These are phyloP conservation scores for Periophthalmus modestus DNA, from an alignment of 2,113 vertebrate species.

Conservation along the genomic window DNA sequence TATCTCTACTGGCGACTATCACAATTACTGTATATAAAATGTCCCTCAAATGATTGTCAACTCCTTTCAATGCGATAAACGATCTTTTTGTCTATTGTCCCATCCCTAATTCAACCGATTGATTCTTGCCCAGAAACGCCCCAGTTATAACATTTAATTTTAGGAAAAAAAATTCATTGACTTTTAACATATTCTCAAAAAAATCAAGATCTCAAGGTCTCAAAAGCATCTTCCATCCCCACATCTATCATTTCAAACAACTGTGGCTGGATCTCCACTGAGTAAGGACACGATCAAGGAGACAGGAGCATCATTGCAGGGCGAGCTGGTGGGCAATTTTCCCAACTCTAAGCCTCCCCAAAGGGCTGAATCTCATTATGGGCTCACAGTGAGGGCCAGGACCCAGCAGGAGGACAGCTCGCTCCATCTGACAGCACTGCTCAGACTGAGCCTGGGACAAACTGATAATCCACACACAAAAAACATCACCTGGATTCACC, in stretches of 20 bases:
- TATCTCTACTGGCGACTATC: too few species aligned
- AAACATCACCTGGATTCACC: slow-evolving; percentile 14
- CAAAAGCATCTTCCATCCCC: slow-evolving; percentile 7
- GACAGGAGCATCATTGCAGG: slow-evolving; percentile 17
- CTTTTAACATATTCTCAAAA: too few species aligned
- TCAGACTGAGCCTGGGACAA: slow-evolving; percentile 27
- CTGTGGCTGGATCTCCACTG: slow-evolving; percentile 5
- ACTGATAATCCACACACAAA: slow-evolving; percentile 29
- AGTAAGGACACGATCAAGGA: slow-evolving; percentile 47
- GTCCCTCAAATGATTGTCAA: too few species aligned
- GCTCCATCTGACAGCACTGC: slow-evolving; percentile 6
- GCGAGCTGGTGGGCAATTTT: slow-evolving; percentile 18
- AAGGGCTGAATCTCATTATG: slow-evolving; percentile 16
- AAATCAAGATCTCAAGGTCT: too few species aligned
- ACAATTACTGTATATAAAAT: too few species aligned
- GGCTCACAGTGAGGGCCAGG: slow-evolving; percentile 10
- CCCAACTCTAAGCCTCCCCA: slow-evolving; percentile 4
- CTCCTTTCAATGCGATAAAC: too few species aligned
- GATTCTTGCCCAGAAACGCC: background rate
- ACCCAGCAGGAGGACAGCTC: slow-evolving; percentile 19
- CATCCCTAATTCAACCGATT: background rate
- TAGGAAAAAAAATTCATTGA: background rate
- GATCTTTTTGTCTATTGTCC: too few species aligned
- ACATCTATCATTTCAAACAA: slow-evolving; percentile 22
- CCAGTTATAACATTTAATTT: background rate